Percentiles rank a stretch among this genome's conserved stretches.
phyloP scores from a whole-genome alignment of 1,140 invertebrate species.

The Danaus melanippus region DNA sequence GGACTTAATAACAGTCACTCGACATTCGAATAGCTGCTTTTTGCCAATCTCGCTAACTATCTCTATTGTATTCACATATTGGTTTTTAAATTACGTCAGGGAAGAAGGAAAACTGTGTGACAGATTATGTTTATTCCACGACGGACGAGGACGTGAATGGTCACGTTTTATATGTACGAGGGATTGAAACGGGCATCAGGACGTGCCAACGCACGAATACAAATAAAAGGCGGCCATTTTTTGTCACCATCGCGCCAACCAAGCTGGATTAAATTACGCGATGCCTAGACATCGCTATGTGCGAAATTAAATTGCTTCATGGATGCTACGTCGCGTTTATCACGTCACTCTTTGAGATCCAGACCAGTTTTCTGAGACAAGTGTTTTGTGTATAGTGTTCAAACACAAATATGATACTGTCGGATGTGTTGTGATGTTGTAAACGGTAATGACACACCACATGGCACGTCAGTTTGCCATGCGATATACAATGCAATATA shows the following conservation, averaged over 20 bases:
- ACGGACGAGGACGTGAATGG: conserved; percentile 43
- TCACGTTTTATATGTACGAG: conserved; percentile 58
- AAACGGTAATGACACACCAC: too few species aligned
- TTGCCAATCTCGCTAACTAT: conserved; percentile 27
- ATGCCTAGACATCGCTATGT: conserved; percentile 34
- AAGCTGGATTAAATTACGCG: conserved; percentile 45
- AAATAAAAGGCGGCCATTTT: conserved; percentile 45
- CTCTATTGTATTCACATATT: conserved; percentile 31
- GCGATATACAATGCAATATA: conserved; percentile 1
- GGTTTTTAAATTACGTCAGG: conserved; percentile 36
- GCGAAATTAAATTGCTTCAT: conserved; percentile 47
- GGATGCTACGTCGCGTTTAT: conserved; percentile 32
- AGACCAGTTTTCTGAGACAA: neutral
- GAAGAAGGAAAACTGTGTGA: conserved; percentile 33
- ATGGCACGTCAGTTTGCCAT: neutral
- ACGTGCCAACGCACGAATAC: conserved; percentile 47
- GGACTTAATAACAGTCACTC: conserved; percentile 34
- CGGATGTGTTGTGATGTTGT: neutral
- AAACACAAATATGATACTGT: neutral
- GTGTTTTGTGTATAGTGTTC: neutral
- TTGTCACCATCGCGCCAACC: conserved; percentile 32
- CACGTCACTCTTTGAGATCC: conserved; percentile 6
- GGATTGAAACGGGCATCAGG: conserved; percentile 45
- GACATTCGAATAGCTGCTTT: conserved; percentile 30
- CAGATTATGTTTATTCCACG: conserved; percentile 55